phyloP scores from a whole-genome alignment of 2,113 vertebrate genomes.

The Triplophysa dalaica region DNA sequence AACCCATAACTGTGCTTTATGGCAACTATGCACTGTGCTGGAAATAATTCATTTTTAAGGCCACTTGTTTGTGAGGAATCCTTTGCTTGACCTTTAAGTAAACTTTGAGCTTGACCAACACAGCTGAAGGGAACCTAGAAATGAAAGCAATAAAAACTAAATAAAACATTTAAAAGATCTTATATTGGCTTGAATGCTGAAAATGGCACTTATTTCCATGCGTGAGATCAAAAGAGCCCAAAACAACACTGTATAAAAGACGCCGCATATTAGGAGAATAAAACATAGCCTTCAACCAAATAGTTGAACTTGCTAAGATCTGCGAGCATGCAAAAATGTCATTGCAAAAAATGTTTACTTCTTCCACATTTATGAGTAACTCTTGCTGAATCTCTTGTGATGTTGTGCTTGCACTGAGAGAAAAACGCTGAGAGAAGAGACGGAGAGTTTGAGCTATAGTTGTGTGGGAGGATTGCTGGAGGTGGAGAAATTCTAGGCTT shows the following conservation, averaged over 20 bases:
- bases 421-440: slow-evolving; percentile 6
- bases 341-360: not conserved
- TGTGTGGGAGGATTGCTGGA: slow-evolving; percentile 36
- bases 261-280: not conserved
- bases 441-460: not conserved
- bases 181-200: slow-evolving; percentile 11
- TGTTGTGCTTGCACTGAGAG: slow-evolving; percentile 24
- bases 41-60: not conserved
- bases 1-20: not conserved
- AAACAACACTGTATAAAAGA: slow-evolving; percentile 7
- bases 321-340: not conserved
- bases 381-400: slow-evolving; percentile 27
- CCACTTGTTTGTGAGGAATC: not conserved
- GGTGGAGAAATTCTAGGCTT: slow-evolving; percentile 34
- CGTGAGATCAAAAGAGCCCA: slow-evolving; percentile 12
- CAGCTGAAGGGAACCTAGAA: not conserved
- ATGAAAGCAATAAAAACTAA: slow-evolving; percentile 11
- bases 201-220: slow-evolving; percentile 16
- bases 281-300: slow-evolving; percentile 31
- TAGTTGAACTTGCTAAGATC: slow-evolving; percentile 9
- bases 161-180: slow-evolving; percentile 3
- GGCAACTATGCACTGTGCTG: not conserved
- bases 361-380: slow-evolving; percentile 36
- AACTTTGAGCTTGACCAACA: slow-evolving; percentile 7
- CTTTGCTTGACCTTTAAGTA: not conserved